Percentiles rank a stretch among this genome's conserved stretches.
These are phyloP conservation scores for Elaeidobius kamerunicus DNA, from an alignment of 2,888 invertebrate genomes.

Conservation along the genomic window DNA sequence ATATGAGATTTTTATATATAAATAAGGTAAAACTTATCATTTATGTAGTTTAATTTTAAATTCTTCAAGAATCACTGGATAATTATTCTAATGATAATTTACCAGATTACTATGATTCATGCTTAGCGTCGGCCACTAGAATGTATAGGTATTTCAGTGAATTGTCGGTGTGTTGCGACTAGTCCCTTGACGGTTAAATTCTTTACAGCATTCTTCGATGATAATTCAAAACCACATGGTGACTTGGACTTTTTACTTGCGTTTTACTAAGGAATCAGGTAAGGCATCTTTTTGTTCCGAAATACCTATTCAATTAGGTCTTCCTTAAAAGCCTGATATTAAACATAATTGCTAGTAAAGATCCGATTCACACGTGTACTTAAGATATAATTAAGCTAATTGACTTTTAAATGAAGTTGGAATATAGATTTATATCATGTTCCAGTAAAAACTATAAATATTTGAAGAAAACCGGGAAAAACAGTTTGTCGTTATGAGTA, in stretches of 20 bases:
- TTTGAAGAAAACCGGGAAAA: no score
- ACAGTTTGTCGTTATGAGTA: no score
- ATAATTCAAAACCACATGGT: constrained; percentile 42
- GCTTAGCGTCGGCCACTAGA: constrained; percentile 33
- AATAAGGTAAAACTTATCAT: no score
- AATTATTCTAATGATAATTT: no score
- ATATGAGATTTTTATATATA: constrained; percentile 11
- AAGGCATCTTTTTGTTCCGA: constrained; percentile 40
- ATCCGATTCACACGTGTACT: no score
- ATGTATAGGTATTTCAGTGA: constrained; percentile 5
- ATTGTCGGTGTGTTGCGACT: constrained; percentile 15
- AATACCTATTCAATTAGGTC: constrained; percentile 48
- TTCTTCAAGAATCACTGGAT: no score
- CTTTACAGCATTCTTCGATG: constrained; percentile 42
- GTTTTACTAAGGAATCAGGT: constrained; percentile 44
- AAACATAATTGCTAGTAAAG: neutral
- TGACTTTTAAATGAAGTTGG: no score
- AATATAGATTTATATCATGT: no score
- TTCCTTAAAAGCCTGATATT: constrained; percentile 39
- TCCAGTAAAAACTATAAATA: no score
- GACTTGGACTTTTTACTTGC: constrained; percentile 40
- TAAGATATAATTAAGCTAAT: no score
- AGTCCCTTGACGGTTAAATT: constrained; percentile 34
- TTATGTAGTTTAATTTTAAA: no score
- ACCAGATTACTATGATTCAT: constrained; percentile 20